Base-by-base conservation (phyloP, 2,888 invertebrate species). In the Epinotia demarniana region DNA sequence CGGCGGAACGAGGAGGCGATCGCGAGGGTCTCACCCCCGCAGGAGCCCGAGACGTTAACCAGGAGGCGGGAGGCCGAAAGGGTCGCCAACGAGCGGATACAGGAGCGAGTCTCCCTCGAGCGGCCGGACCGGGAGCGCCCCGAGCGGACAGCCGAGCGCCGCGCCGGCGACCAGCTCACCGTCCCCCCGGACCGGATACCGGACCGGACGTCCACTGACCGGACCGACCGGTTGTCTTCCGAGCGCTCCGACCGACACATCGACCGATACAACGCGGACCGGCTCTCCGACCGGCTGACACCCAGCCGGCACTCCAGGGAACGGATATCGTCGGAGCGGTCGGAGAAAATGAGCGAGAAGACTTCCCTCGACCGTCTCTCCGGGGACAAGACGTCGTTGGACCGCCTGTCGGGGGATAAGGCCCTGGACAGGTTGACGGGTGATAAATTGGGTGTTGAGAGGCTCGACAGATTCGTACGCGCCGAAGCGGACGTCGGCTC, bases 401-500 rank as follows among this genome's bases (percentile, higher is more conserved):
- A 82, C 33, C 82, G 89, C 72, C 49, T 82, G 70, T 80, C 81
- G 4, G 77, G 79, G 16, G 72, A 82, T 74, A 76, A 77, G 75
- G 67, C 62, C 76, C 80, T 23, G 81, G 83, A 85, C 11, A 82
- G 90, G 66, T 33, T 89, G 74, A 79, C 86, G 2, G 86, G 85
- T 33, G 89, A 87, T 71, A 90, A 89, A 79, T 64, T 84, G 78
- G 74, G 81, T 39, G 78, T 82, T 61, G 87, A 86, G 12, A 81
- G 86, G 68, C 77, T 84, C 23, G 74, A 74, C 73, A 79, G 86
- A 27, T 92, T 86, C 78, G 87, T 93, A 46, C 81, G 88, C 39
- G 93, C 93, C 0, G 93, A 94, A 78, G 93, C 93, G 8, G 93
- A 93, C 58, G 92, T 93, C 18, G 93, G 93, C 0, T 91, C 91